phyloP scores from a whole-genome alignment of 2,113 vertebrate species.

The Gadus macrocephalus region DNA sequence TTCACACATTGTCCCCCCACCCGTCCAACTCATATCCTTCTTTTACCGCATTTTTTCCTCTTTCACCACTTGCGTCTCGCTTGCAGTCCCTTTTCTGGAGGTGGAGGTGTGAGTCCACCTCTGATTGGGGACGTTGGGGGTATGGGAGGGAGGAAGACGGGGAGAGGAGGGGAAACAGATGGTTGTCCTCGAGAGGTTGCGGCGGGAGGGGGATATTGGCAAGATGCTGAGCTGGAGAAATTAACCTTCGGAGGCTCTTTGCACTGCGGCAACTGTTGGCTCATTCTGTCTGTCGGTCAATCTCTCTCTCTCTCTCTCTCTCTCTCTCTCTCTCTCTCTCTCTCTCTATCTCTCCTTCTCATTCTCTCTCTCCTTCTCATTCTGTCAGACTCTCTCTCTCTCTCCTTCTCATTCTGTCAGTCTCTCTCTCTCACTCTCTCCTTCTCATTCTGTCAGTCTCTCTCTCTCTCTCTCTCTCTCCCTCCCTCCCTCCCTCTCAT shows the following conservation, averaged over 20 bases:
- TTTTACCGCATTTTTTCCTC: too few species aligned
- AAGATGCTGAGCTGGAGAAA: constrained; percentile 61
- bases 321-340: background rate
- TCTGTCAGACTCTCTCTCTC: too few species aligned
- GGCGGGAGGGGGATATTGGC: constrained; percentile 55
- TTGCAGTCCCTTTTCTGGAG: too few species aligned
- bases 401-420: constrained; percentile 10
- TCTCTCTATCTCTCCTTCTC: too few species aligned
- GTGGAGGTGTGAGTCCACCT: too few species aligned
- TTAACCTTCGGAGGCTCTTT: constrained; percentile 66
- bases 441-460: background rate
- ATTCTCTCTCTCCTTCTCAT: too few species aligned
- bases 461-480: background rate
- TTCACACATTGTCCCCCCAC: too few species aligned
- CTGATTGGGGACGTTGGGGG: background rate
- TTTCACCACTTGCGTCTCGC: background rate
- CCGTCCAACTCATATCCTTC: too few species aligned
- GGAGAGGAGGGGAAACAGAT: constrained; percentile 53
- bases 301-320: constrained; percentile 16
- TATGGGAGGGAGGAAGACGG: background rate
- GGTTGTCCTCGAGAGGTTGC: constrained; percentile 56
- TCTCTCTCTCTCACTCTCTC: background rate
- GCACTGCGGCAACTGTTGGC: constrained; percentile 45
- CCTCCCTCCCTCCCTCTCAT: too few species aligned
- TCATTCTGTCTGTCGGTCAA: constrained; percentile 16